These are phyloP conservation scores for Neoitamus cyanurus DNA, from an alignment of 2,888 invertebrate species.

Conservation along the genomic window DNA sequence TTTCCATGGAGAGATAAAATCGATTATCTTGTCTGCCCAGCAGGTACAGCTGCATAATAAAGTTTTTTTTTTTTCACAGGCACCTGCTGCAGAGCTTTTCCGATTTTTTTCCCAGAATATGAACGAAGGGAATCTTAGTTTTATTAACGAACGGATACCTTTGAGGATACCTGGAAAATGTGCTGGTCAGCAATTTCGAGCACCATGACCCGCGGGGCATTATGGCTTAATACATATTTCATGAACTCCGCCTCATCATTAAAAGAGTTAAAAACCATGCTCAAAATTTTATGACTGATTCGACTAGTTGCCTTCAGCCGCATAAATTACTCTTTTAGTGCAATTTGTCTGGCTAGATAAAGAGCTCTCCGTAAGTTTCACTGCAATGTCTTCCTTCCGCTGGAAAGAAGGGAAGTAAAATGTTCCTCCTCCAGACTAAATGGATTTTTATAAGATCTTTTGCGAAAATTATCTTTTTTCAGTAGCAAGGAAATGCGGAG, in stretches of 20 bases:
- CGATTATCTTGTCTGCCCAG: constrained; percentile 42
- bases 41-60: constrained; percentile 35
- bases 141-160: not conserved
- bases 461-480: not conserved
- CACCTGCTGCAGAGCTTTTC: constrained; percentile 20
- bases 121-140: not conserved
- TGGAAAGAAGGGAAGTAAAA: not conserved
- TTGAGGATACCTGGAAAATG: constrained; percentile 2
- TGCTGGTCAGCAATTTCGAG: not conserved
- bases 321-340: not conserved
- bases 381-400: not conserved
- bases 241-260: not conserved
- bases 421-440: not conserved
- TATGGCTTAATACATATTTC: not conserved
- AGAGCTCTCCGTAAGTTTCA: not conserved
- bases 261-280: not conserved
- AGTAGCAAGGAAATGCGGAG: not conserved
- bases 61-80: constrained; percentile 28
- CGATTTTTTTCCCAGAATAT: not conserved
- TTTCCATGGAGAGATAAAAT: constrained; percentile 9
- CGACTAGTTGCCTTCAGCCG: not conserved
- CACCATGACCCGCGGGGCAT: not conserved
- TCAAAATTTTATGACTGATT: not conserved
- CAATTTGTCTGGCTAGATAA: not conserved
- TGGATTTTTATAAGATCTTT: not conserved